These are phyloP conservation scores for Ptychodera flava DNA, from an alignment of 35 echinoderm and acorn worm genomes.

Conservation along the genomic window DNA sequence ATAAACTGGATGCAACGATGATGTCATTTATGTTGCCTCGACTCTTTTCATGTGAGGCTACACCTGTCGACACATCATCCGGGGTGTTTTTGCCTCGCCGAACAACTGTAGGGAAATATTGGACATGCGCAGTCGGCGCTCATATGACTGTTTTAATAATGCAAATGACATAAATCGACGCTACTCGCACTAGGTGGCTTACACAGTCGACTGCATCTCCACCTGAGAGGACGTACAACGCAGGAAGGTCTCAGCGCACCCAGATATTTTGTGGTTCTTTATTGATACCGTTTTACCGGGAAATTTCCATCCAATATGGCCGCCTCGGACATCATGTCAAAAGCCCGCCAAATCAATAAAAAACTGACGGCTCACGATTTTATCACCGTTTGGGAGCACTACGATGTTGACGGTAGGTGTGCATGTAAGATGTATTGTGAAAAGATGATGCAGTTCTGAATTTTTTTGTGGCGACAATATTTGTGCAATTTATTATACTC, in stretches of 20 bases:
- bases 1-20: too few relatives aligned
- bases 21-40: background rate
- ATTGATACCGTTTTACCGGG: background rate
- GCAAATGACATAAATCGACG: background rate
- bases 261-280: background rate
- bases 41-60: background rate
- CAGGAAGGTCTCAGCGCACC: background rate
- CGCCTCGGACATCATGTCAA: background rate
- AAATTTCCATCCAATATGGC: background rate
- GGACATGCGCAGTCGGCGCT: background rate
- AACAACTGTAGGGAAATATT: background rate
- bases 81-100: background rate
- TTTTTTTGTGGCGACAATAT: too few relatives aligned
- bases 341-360: background rate
- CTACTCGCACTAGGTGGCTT: background rate
- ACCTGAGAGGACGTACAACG: background rate
- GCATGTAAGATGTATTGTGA: too few relatives aligned
- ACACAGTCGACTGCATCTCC: background rate
- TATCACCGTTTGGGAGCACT: background rate
- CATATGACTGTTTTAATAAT: background rate
- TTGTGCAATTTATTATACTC: too few relatives aligned
- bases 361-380: background rate
- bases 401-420: background rate
- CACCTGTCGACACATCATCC: background rate
- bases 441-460: too few relatives aligned